Evolutionary conservation across 2,888 invertebrate species (phyloP).

Genomic region (Molorchus minor): DNA sequence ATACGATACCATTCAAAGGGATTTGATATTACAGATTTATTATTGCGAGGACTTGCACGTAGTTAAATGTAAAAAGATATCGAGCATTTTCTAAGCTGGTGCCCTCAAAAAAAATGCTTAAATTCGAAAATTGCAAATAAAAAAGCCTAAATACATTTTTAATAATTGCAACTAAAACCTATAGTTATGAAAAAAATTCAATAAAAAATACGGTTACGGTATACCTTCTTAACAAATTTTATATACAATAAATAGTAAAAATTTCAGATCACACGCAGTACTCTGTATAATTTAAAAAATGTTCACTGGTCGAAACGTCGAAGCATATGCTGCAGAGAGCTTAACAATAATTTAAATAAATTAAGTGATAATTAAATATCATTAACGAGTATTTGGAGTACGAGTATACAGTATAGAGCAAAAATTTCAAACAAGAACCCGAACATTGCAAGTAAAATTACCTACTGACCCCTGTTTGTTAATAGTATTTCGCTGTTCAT

Average conservation of each 20-base stretch:
- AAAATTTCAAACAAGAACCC: not conserved
- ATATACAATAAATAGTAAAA: conserved; percentile 28
- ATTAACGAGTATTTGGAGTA: conserved; percentile 29
- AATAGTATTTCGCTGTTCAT: not conserved
- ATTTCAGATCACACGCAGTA: conserved; percentile 8
- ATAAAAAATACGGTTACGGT: conserved; percentile 23
- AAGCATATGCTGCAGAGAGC: conserved; percentile 33
- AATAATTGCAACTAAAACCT: conserved; percentile 43
- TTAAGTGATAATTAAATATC: conserved; percentile 38
- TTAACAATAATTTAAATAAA: conserved; percentile 39
- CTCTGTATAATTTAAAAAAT: conserved; percentile 14
- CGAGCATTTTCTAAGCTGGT: conserved; percentile 22
- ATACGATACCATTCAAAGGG: too few species aligned
- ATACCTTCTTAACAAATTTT: conserved; percentile 19
- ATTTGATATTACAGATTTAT: too few species aligned
- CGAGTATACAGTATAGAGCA: conserved; percentile 1
- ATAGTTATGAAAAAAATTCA: conserved; percentile 33
- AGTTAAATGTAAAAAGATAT: too few species aligned
- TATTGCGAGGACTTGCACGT: too few species aligned
- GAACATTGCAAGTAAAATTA: not conserved
- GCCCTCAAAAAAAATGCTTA: conserved; percentile 39
- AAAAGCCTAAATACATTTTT: conserved; percentile 39
- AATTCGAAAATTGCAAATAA: conserved; percentile 37
- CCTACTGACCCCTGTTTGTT: conserved; percentile 16
- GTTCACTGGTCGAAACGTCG: conserved; percentile 18